Evolutionary conservation across 37 sponge, comb jelly and placozoan genomes (phyloP).

Genomic region (Chondrosia reniformis): DNA sequence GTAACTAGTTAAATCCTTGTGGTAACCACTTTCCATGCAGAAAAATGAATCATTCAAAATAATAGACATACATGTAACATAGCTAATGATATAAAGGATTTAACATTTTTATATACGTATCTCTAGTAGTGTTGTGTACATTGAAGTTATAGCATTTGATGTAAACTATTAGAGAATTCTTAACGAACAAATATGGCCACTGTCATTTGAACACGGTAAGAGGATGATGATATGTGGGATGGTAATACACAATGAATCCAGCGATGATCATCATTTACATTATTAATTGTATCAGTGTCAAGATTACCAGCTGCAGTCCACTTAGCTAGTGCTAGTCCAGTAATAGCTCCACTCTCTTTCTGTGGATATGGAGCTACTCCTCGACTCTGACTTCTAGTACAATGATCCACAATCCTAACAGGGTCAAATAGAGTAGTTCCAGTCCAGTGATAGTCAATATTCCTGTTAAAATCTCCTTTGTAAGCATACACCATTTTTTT

Average conservation of each 20-base stretch:
- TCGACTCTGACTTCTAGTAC: no score
- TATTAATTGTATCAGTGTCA: conserved; percentile 7
- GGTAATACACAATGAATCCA: conserved; percentile 14
- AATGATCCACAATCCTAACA: conserved; percentile 6
- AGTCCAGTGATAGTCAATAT: conserved; percentile 19
- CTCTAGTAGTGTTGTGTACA: no score
- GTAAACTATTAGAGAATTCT: no score
- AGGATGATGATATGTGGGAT: neutral
- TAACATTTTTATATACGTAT: no score
- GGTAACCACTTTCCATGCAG: no score
- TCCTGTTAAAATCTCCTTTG: conserved; percentile 2
- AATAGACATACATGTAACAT: no score
- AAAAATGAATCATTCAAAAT: no score
- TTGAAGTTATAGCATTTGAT: no score
- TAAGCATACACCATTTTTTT: neutral
- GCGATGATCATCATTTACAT: conserved; percentile 5
- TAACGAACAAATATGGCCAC: conserved; percentile 28
- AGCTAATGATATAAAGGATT: no score
- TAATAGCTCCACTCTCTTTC: neutral
- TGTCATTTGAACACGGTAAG: conserved; percentile 6
- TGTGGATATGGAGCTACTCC: no score
- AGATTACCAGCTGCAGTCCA: neutral
- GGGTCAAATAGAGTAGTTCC: neutral
- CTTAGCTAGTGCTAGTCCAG: neutral
- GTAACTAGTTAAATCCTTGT: no score